Base-by-base conservation (phyloP, 2,888 invertebrate genomes). In the Volucella zonaria region DNA sequence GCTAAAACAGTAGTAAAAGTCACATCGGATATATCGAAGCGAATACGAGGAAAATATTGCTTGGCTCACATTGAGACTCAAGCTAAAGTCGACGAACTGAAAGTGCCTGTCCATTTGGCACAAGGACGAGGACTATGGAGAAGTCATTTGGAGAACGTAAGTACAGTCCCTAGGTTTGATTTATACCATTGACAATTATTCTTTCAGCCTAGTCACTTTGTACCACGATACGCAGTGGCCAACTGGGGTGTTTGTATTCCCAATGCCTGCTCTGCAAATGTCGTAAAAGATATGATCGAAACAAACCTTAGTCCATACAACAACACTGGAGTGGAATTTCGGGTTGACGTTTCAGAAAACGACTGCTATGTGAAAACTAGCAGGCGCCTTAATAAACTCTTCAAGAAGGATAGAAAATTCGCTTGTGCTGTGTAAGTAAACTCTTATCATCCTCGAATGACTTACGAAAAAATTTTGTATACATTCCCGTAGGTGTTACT, bases 181-280 rank as follows among this genome's bases (percentile, higher is more conserved):
- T 59, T 12, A 23, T 52, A 52, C 42, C 31, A 23, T n/a, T 49
- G 15, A 64, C 14, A 43, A 14, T 31, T 42, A 4, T 47, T 23
- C 31, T 87, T 86, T 3, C 92, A 95, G 95, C 94, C 95, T 89
- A 94, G 94, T 90, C 95, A 95, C 92, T 95, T 95, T 91, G 93
- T 94, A 90, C 95, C 95, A 71, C 94, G 94, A 88, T 95, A 95
- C 91, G 94, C 95, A 31, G 94, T 95, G 86, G 92, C 94, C 87
- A 95, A 95, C 88, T 95, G 95, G 95, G 95, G 95, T 0, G 90
- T 95, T 18, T 95, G 95, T 89, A 92, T 95, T 61, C 95, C 95
- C 1, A 93, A 94, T 3, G 93, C 93, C 10, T 95, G 95, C 89
- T 92, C 93, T 18, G 92, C 93, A 56, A 94, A 94, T 88, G 94